A percentile compares a stretch with the other conserved stretches of the same genome.
These are phyloP conservation scores for Drosophila flavopinicola DNA, from an alignment of 2,888 invertebrate genomes.

Conservation along the genomic window DNA sequence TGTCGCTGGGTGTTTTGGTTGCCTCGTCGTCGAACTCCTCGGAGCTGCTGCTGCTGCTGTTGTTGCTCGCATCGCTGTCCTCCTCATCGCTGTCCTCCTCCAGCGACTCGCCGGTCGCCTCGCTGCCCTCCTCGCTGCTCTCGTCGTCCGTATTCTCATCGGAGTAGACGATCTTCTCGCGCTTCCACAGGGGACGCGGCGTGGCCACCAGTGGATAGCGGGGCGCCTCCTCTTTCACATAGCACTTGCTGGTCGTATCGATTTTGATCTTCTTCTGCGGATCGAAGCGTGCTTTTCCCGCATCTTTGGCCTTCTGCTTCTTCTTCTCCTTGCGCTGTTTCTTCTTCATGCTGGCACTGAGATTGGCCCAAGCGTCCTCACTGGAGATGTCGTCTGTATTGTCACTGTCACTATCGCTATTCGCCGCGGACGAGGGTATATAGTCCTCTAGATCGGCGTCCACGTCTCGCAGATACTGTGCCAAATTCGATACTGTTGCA, in stretches of 20 bases:
- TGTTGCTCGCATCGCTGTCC: conserved; percentile 80
- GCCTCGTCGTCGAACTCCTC: conserved; percentile 79
- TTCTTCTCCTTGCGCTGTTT: conserved; percentile 83
- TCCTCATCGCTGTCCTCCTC: conserved; percentile 80
- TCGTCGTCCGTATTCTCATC: conserved; percentile 84
- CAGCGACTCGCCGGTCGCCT: conserved; percentile 72
- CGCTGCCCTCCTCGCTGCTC: conserved; percentile 84
- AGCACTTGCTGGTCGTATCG: conserved; percentile 83
- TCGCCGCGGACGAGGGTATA: conserved; percentile 83
- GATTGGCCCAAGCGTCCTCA: conserved; percentile 78
- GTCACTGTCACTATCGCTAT: conserved; percentile 69
- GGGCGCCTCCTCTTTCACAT: conserved; percentile 86
- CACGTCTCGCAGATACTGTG: conserved; percentile 84
- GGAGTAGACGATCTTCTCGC: conserved; percentile 85
- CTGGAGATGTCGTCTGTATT: conserved; percentile 82
- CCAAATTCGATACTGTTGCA: conserved; percentile 85
- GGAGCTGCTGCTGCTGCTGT: conserved; percentile 65
- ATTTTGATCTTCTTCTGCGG: conserved; percentile 84
- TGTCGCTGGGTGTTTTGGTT: conserved; percentile 64
- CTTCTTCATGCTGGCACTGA: conserved; percentile 84
- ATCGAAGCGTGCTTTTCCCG: conserved; percentile 78
- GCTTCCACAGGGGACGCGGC: conserved; percentile 86
- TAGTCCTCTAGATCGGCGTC: conserved; percentile 84
- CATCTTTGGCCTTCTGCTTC: conserved; percentile 76
- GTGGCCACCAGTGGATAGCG: conserved; percentile 87